Conservation (phyloP, 2,888 invertebrate species). For the Scelioninae gen. 1 region DNA sequence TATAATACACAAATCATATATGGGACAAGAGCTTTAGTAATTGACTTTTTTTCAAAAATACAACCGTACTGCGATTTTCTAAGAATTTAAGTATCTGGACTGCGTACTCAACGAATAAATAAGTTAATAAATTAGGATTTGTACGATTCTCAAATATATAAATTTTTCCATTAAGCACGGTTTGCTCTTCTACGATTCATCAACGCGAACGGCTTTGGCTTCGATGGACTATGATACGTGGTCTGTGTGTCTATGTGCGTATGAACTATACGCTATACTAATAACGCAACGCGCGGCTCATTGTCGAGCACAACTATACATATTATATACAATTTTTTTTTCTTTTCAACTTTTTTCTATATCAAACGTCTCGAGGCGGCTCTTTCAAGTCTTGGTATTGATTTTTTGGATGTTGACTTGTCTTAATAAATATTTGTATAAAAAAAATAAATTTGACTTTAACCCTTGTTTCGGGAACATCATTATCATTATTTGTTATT, state of each 20-base stretch:
- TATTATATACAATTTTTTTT: slow-evolving; percentile 57
- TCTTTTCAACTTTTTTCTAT: slow-evolving; percentile 5
- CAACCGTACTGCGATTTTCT: too few species aligned
- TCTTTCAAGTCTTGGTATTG: slow-evolving; percentile 39
- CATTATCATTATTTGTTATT: background rate
- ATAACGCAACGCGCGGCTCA: slow-evolving; percentile 57
- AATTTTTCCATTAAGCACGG: slow-evolving; percentile 55
- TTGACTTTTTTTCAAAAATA: too few species aligned
- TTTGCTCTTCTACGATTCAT: slow-evolving; percentile 59
- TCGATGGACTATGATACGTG: slow-evolving; percentile 81
- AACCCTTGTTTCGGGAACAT: background rate
- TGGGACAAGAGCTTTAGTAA: too few species aligned
- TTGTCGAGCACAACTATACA: slow-evolving; percentile 67
- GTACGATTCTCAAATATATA: slow-evolving; percentile 57
- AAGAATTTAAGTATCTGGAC: slow-evolving; percentile 1
- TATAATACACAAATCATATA: slow-evolving; percentile 8
- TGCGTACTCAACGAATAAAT: slow-evolving; percentile 52
- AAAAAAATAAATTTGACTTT: slow-evolving; percentile 27
- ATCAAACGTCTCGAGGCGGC: slow-evolving; percentile 26
- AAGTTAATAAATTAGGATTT: slow-evolving; percentile 61
- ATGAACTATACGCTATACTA: slow-evolving; percentile 64
- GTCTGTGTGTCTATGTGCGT: slow-evolving; percentile 56
- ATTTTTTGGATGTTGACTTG: slow-evolving; percentile 39
- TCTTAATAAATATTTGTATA: slow-evolving; percentile 10
- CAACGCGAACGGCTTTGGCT: slow-evolving; percentile 79